These are phyloP conservation scores for Charanyca ferruginea DNA, from an alignment of 2,888 invertebrate species.

Conservation along the genomic window DNA sequence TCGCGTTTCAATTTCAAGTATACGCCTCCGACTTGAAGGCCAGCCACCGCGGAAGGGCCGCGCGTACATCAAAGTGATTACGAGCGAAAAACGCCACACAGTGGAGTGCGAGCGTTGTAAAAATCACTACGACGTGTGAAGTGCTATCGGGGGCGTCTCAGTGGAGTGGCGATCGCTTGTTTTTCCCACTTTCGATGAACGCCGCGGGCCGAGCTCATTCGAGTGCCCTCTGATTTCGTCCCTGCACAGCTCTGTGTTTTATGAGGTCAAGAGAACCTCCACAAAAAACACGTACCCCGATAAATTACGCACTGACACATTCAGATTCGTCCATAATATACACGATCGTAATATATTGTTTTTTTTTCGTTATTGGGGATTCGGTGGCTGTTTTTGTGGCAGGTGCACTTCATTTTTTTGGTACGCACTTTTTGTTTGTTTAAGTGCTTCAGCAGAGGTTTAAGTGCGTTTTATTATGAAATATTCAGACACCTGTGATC, in stretches of 20 bases:
- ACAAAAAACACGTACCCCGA: conserved; percentile 89
- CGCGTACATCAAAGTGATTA: conserved; percentile 87
- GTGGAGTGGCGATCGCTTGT: conserved; percentile 90
- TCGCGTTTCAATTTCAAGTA: conserved; percentile 62
- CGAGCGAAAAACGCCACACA: conserved; percentile 85
- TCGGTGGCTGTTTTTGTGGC: conserved; percentile 66
- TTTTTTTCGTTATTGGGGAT: conserved; percentile 74
- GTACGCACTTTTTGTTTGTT: conserved; percentile 45
- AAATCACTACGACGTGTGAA: conserved; percentile 90
- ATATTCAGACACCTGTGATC: conserved; percentile 4
- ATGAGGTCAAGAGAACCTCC: conserved; percentile 90
- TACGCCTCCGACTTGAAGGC: conserved; percentile 62
- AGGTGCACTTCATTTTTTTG: conserved; percentile 63
- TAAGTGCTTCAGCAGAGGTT: conserved; percentile 18
- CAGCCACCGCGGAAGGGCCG: conserved; percentile 61
- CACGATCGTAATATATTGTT: conserved; percentile 88
- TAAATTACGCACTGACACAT: conserved; percentile 91
- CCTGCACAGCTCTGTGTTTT: conserved; percentile 87
- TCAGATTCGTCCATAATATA: conserved; percentile 89
- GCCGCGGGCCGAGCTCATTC: conserved; percentile 81
- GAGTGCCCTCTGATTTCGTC: conserved; percentile 85
- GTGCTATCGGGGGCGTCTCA: conserved; percentile 87
- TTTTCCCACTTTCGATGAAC: conserved; percentile 89
- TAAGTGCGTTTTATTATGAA: conserved; percentile 15
- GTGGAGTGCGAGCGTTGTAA: conserved; percentile 88